These are phyloP conservation scores for Coecobrya sp. DNA, from an alignment of 2,888 invertebrate genomes.

Conservation along the genomic window DNA sequence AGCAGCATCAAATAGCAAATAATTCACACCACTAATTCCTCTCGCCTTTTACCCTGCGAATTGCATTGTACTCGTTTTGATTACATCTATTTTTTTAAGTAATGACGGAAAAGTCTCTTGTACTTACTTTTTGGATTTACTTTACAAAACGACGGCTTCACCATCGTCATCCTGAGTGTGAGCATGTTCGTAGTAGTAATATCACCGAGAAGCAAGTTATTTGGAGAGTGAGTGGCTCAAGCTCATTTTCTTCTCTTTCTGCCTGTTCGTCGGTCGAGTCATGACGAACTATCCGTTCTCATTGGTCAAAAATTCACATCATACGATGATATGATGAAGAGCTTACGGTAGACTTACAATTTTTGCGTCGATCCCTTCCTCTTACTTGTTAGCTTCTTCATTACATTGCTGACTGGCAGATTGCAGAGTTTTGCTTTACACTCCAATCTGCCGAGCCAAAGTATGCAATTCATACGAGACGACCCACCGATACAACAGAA, in stretches of 20 bases:
- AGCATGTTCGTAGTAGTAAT: background rate
- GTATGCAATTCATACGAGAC: slow-evolving; percentile 37
- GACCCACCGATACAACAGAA: background rate
- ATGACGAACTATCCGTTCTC: slow-evolving; percentile 61
- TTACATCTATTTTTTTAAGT: background rate
- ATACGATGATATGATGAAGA: slow-evolving; percentile 79
- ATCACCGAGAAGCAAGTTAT: slow-evolving; percentile 47
- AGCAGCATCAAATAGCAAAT: background rate
- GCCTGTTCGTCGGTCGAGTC: slow-evolving; percentile 60
- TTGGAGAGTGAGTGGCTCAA: background rate
- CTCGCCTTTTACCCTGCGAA: background rate
- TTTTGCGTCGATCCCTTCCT: slow-evolving; percentile 79
- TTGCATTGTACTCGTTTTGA: slow-evolving; percentile 21
- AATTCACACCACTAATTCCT: background rate
- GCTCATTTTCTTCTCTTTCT: slow-evolving; percentile 58
- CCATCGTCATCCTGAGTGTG: background rate
- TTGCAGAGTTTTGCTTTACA: background rate
- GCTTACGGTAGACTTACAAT: slow-evolving; percentile 79
- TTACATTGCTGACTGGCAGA: background rate
- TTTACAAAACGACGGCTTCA: background rate
- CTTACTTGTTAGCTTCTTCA: slow-evolving; percentile 7
- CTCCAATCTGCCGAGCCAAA: background rate
- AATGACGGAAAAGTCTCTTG: slow-evolving; percentile 8
- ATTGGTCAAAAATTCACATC: slow-evolving; percentile 80
- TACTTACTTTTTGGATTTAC: background rate